These are phyloP conservation scores for Ormia ochracea DNA, from an alignment of 2,888 invertebrate species.

Conservation along the genomic window DNA sequence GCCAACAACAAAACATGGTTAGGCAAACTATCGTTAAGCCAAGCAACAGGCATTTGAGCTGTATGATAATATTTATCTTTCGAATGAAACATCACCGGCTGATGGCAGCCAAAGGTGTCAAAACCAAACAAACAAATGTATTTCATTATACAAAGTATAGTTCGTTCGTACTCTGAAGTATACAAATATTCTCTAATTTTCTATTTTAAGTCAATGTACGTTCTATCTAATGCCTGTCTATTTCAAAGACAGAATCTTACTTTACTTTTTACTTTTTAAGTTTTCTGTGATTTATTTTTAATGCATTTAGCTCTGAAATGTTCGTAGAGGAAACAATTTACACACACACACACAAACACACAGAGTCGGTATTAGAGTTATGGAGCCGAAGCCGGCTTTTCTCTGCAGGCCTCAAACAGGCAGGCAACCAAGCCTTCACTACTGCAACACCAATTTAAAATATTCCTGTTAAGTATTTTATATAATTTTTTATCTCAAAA, in stretches of 20 bases:
- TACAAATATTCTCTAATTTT: not conserved
- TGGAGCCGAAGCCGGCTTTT: constrained; percentile 8
- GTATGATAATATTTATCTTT: constrained; percentile 46
- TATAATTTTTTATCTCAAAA: constrained; percentile 35
- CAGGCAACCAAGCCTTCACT: not conserved
- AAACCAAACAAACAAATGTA: constrained; percentile 50
- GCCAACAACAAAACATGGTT: not conserved
- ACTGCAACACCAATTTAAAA: constrained; percentile 32
- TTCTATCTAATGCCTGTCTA: constrained; percentile 43
- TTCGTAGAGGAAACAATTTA: not conserved
- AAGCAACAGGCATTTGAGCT: constrained; percentile 16
- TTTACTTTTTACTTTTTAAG: constrained; percentile 31
- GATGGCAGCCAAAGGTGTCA: constrained; percentile 54
- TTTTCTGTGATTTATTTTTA: constrained; percentile 52
- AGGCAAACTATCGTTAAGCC: not conserved
- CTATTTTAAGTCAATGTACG: not conserved
- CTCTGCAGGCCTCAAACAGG: constrained; percentile 24
- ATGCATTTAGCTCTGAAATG: constrained; percentile 35
- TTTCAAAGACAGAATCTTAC: constrained; percentile 30
- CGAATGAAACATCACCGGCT: constrained; percentile 42
- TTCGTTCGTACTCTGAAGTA: not conserved
- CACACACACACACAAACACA: not conserved
- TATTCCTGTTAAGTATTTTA: constrained; percentile 42
- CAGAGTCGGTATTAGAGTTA: not conserved
- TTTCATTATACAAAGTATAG: constrained; percentile 42